phyloP scores from a whole-genome alignment of 1,140 invertebrate genomes.

The Diprion similis region DNA sequence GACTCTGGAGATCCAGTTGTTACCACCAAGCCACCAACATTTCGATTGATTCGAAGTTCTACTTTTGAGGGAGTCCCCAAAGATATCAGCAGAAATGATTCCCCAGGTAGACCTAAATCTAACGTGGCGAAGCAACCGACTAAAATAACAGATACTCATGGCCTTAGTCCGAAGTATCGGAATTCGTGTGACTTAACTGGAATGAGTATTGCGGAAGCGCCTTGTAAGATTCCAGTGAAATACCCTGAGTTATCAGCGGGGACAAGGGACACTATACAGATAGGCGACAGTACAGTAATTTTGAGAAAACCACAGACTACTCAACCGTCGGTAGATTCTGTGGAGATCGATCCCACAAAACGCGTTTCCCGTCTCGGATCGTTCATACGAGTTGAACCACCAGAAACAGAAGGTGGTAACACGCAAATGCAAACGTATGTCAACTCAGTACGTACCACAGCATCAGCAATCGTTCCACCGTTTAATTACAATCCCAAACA shows the following conservation, averaged over 20 bases:
- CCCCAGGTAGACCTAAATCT: constrained; percentile 26
- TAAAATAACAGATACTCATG: constrained; percentile 11
- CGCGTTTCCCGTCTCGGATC: constrained; percentile 62
- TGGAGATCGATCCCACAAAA: constrained; percentile 42
- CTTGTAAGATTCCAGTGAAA: constrained; percentile 47
- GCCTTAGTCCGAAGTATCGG: constrained; percentile 36
- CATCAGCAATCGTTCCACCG: constrained; percentile 61
- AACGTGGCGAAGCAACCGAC: constrained; percentile 14
- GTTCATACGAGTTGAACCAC: constrained; percentile 55
- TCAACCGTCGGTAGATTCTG: constrained; percentile 13
- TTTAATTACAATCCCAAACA: constrained; percentile 63
- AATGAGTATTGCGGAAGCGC: constrained; percentile 38
- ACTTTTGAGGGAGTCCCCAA: constrained; percentile 73
- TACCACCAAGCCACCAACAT: constrained; percentile 43
- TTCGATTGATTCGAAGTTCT: constrained; percentile 70
- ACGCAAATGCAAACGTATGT: constrained; percentile 27
- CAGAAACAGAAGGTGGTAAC: constrained; percentile 36
- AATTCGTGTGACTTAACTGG: constrained; percentile 53
- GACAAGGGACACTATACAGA: constrained; percentile 15
- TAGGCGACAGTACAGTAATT: constrained; percentile 36
- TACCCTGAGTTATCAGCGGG: constrained; percentile 19
- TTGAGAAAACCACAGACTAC: constrained; percentile 38
- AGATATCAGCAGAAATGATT: constrained; percentile 23
- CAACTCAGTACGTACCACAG: constrained; percentile 39
- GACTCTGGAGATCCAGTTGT: constrained; percentile 36